Evolutionary conservation across 2,888 invertebrate genomes (phyloP).

Genomic region (Campaea margaritaria): DNA sequence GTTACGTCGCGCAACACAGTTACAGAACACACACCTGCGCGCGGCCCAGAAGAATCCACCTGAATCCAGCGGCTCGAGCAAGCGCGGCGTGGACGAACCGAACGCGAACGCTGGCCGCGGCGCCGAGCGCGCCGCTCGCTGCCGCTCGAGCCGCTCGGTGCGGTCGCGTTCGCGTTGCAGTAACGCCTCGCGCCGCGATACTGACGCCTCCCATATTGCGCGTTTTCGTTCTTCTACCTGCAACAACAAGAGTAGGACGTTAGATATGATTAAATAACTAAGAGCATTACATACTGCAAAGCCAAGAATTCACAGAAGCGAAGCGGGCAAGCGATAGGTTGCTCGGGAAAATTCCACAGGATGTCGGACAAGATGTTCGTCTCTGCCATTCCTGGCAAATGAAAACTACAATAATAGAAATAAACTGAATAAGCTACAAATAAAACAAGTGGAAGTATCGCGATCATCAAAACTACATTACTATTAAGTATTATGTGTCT

Average conservation of each 20-base stretch:
- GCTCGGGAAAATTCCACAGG: no score
- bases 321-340: no score
- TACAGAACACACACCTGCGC: constrained; percentile 84
- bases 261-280: neutral
- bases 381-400: no score
- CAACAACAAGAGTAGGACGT: constrained; percentile 12
- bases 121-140: constrained; percentile 89
- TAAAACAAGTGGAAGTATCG: no score
- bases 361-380: no score
- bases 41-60: constrained; percentile 94
- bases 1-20: neutral
- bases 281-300: neutral
- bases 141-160: constrained; percentile 92
- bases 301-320: neutral
- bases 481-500: neutral
- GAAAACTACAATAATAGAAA: neutral
- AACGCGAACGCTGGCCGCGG: constrained; percentile 92
- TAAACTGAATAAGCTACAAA: no score
- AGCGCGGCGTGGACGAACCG: constrained; percentile 95
- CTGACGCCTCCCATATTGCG: constrained; percentile 95
- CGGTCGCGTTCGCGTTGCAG: constrained; percentile 94
- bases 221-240: constrained; percentile 95
- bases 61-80: constrained; percentile 93
- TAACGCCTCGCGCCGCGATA: constrained; percentile 94
- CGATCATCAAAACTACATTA: neutral